A percentile compares a stretch with the other conserved stretches of the same genome.
These are phyloP conservation scores for Cygnus olor DNA, from an alignment of 2,797 vertebrate genomes.

Conservation along the genomic window DNA sequence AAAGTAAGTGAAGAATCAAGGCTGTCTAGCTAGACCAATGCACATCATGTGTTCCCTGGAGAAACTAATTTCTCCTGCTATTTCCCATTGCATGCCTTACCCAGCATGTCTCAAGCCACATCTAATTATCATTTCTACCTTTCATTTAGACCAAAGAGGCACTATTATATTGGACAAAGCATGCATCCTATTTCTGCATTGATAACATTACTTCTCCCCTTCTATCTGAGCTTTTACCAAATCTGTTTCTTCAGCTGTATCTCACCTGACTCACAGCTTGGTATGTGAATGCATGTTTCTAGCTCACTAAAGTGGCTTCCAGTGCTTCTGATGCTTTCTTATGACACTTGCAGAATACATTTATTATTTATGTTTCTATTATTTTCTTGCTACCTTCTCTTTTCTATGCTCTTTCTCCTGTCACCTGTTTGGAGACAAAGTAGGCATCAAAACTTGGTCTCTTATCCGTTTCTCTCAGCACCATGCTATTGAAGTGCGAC, in stretches of 20 bases:
- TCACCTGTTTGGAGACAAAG: neutral
- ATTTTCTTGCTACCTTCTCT: neutral
- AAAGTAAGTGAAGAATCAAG: neutral
- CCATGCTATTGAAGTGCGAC: neutral
- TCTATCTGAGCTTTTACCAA: neutral
- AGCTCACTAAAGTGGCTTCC: neutral
- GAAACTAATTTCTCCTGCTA: constrained; percentile 9
- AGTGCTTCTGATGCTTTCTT: neutral
- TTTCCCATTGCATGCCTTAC: neutral
- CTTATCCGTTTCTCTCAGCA: neutral
- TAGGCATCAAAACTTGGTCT: neutral
- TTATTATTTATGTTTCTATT: neutral
- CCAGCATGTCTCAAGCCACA: neutral
- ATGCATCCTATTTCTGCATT: neutral
- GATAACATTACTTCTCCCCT: neutral
- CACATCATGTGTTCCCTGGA: neutral
- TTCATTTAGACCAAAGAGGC: neutral
- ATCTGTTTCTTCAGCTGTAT: neutral
- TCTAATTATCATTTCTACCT: neutral
- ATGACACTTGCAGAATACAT: neutral
- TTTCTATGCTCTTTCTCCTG: too few relatives aligned
- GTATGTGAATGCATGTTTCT: neutral
- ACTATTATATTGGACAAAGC: neutral
- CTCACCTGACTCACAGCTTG: neutral
- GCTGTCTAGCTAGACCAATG: neutral